Evolutionary conservation across 2,888 invertebrate genomes (phyloP), one percentile per base, ranked within the genome.

Genomic region (Alloscopus bannaensis): DNA sequence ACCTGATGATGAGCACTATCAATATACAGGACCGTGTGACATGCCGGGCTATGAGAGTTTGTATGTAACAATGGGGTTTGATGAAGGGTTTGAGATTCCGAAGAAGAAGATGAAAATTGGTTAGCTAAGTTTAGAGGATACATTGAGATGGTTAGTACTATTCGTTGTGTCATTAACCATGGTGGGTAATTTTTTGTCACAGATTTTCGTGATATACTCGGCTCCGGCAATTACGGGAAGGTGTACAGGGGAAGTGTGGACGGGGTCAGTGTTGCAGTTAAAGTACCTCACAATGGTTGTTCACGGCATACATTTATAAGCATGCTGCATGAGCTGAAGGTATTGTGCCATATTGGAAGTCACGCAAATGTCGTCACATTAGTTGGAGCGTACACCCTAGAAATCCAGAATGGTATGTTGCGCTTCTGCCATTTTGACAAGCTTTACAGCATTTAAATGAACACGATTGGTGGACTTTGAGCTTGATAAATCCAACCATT

Each of bases 251-350:
- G 6, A 18, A 4, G 8, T 6, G 18, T 29, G 1, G n/a, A 13
- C 11, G 59, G 20, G 18, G 11, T 1, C 1, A 18, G 3, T 1
- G 31, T 29, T 4, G 29, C 59, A 18, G 18, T 59, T 3, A 59
- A 59, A n/a, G 20, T 29, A 16, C 59, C 31, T 1, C 11, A 59
- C 31, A 24, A 31, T 4, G 8, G n/a, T 20, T 59, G 59, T 18
- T n/a, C 59, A n/a, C 29, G 22, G 18, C 8, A 29, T 2, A 18
- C 47, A 1, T 55, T 68, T 16, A 31, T 20, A 36, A 40, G 55
- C 24, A 3, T 68, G 31, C 28, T 68, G 40, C 28, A 8, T 1
- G 68, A 68, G 31, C 28, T 68, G 1, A 68, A 68, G 20, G 55
- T 68, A 13, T 36, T 68, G 26, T 31, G 22, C 13, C 57, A 68